These are phyloP conservation scores for Chamaetylas fuelleborni DNA, from an alignment of 2,113 vertebrate species.

Conservation along the genomic window DNA sequence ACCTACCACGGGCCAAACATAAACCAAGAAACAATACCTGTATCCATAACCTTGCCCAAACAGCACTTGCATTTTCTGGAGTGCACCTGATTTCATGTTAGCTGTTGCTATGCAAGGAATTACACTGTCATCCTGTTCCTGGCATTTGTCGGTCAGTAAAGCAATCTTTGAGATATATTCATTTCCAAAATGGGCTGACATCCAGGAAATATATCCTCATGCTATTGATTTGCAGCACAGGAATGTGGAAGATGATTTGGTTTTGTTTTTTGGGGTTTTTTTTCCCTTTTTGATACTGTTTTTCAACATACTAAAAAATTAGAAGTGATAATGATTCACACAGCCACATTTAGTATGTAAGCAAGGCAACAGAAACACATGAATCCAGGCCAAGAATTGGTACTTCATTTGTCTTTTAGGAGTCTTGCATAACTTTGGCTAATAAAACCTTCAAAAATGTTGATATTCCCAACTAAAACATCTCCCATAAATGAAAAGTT, in stretches of 20 bases:
- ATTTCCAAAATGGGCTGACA: conserved; percentile 17
- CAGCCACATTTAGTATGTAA: neutral
- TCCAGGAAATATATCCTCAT: neutral
- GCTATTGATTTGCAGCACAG: neutral
- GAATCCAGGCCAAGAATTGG: neutral
- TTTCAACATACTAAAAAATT: neutral
- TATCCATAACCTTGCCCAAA: neutral
- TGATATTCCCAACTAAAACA: neutral
- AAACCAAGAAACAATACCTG: neutral
- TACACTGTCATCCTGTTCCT: neutral
- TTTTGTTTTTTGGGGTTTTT: neutral
- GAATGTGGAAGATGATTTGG: neutral
- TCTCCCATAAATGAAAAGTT: neutral
- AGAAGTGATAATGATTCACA: conserved; percentile 13
- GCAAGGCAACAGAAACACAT: neutral
- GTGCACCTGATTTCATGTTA: conserved; percentile 2
- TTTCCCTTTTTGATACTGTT: neutral
- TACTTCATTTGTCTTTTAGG: neutral
- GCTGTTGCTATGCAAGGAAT: conserved; percentile 40
- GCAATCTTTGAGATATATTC: neutral
- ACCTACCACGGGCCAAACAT: neutral
- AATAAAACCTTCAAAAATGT: neutral
- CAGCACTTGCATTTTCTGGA: neutral
- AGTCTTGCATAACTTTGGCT: neutral
- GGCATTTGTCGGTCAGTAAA: conserved; percentile 31